A percentile compares a stretch with the other conserved stretches of the same genome.
These are phyloP conservation scores for Phyllotis vaccarum DNA, from an alignment of 2,797 vertebrate species.

Conservation along the genomic window DNA sequence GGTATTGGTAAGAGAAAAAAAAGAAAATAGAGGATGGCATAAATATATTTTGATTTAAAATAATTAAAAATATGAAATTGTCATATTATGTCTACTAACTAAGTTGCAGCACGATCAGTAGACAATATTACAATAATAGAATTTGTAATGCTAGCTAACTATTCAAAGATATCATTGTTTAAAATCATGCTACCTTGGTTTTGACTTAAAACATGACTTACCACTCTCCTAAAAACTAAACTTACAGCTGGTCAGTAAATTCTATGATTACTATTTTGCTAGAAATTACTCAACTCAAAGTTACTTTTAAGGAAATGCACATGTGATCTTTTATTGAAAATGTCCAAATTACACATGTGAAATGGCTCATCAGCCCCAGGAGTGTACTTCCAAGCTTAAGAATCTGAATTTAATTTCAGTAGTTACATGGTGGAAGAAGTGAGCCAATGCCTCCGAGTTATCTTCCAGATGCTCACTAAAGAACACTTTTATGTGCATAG, in stretches of 20 bases:
- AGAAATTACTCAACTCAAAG: neutral
- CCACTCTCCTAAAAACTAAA: accelerated
- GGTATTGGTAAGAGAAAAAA: no score
- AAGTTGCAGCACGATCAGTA: neutral
- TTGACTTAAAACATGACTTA: neutral
- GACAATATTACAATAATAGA: neutral
- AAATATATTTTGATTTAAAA: neutral
- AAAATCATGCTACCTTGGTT: neutral
- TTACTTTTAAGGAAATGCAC: neutral
- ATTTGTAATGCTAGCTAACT: neutral
- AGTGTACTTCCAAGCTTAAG: neutral
- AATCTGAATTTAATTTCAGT: neutral
- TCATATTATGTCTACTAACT: neutral
- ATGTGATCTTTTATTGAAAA: neutral
- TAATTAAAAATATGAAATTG: neutral
- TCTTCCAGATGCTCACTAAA: neutral
- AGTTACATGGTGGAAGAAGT: neutral
- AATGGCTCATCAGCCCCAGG: neutral
- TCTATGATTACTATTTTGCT: conserved; percentile 1
- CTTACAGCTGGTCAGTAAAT: neutral
- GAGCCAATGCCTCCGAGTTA: neutral
- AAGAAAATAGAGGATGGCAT: neutral
- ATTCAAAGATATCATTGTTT: conserved; percentile 7
- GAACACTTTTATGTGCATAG: no score
- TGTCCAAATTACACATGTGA: neutral